phyloP scores from a whole-genome alignment of 2,888 invertebrate species.

The Myathropa florea region DNA sequence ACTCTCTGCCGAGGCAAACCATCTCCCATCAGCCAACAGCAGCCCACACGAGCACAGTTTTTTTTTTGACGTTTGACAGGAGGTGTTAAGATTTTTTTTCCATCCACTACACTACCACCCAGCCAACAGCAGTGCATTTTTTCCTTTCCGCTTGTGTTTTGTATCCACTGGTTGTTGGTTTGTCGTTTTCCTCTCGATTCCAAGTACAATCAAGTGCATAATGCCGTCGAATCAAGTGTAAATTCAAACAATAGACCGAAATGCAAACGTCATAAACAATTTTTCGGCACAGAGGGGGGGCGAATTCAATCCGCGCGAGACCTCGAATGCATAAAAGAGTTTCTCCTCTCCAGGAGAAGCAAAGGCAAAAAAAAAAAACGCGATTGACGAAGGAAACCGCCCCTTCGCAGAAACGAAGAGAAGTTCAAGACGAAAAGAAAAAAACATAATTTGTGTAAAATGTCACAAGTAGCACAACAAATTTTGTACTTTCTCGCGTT shows the following conservation, averaged over 20 bases:
- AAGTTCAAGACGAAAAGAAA: conserved; percentile 14
- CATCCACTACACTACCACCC: conserved; percentile 38
- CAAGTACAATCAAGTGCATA: conserved; percentile 25
- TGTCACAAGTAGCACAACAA: conserved; percentile 64
- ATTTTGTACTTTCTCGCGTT: conserved; percentile 62
- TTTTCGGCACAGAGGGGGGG: background rate
- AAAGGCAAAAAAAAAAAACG: conserved; percentile 35
- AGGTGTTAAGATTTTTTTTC: conserved; percentile 45
- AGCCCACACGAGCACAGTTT: background rate
- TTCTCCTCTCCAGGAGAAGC: background rate
- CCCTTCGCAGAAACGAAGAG: conserved; percentile 36
- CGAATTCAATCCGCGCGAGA: conserved; percentile 8
- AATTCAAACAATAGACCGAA: background rate
- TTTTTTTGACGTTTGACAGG: conserved; percentile 56
- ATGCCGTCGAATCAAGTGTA: conserved; percentile 21
- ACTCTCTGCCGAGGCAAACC: background rate
- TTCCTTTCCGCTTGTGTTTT: conserved; percentile 50
- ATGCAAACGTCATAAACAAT: conserved; percentile 2
- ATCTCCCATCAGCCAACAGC: background rate
- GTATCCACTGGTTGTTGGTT: conserved; percentile 21
- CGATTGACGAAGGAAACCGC: conserved; percentile 57
- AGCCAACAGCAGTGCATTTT: conserved; percentile 30
- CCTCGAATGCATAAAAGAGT: conserved; percentile 6
- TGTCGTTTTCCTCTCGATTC: background rate
- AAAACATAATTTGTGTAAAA: conserved; percentile 27